Base-by-base conservation (phyloP, 2,888 invertebrate genomes). In the Tetrapedia diversipes region DNA sequence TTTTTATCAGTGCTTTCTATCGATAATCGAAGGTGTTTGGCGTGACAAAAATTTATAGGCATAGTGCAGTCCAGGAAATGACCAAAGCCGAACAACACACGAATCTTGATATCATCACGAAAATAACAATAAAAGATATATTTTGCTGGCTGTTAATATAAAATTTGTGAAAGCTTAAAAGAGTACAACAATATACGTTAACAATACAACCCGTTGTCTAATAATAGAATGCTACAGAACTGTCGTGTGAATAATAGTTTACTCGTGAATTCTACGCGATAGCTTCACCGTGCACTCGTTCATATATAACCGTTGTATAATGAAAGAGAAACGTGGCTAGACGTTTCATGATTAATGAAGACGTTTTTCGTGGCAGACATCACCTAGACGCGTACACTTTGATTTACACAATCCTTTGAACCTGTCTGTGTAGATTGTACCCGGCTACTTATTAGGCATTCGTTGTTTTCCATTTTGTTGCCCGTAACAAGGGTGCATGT, bases 321-420 rank as follows among this genome's bases (percentile, higher is more conserved):
- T 24, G 24, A 22, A 43, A 64, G 19, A 32, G 39, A 27, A 64
- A 70, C 64, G 70, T 47, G 57, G 70, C 64, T 53, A 22, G 59
- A 59, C 41, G 39, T 64, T 69, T 41, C 19, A 16, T 71, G 71
- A 65, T 71, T 64, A 65, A 75, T 54, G 64, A 65, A 71, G 75
- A 65, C 19, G 57, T 45, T 65, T 64, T 45, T 70, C 57, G 19
- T 27, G 19, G 22, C 32, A 43, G 70, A 69, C 51, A 39, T 16
- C 27, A 29, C 16, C 24, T 59, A 53, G 60, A 56, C 43, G 24
- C 37, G 43, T n/a, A n/a, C n/a, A 51, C 7, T 64, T 59, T 24
- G 56, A 57, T 64, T 66, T 29, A 29, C 29, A 16, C 45, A 16
- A 47, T 56, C 19, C 47, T 56, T 24, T 54, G 53, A 53, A 63